Conservation (phyloP, 2,888 invertebrate species). For the Hydroisotoma schaefferi region DNA sequence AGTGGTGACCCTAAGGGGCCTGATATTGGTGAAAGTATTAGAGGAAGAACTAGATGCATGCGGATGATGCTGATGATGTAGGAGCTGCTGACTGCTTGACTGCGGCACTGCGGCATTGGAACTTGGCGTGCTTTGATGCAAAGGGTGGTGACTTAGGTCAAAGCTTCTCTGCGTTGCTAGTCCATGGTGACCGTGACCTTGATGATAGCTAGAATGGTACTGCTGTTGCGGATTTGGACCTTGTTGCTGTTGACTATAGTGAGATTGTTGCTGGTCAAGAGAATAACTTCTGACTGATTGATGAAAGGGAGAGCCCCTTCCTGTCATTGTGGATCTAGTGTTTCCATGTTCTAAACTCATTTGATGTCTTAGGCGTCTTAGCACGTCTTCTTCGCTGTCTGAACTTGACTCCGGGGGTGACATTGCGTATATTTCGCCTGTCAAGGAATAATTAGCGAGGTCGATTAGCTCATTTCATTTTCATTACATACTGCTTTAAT, state of each 20-base stretch:
- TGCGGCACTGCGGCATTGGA: conserved; percentile 5
- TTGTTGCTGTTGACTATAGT: conserved; percentile 19
- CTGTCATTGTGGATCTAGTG: not conserved
- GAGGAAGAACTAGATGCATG: conserved; percentile 30
- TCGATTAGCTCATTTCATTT: too few relatives aligned
- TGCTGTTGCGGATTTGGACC: too few relatives aligned
- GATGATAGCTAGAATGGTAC: conserved; percentile 17
- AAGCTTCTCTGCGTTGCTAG: conserved; percentile 29
- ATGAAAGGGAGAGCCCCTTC: not conserved
- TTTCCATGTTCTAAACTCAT: conserved; percentile 8
- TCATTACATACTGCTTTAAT: too few relatives aligned
- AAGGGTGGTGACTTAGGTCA: conserved; percentile 25
- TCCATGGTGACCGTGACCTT: conserved; percentile 25
- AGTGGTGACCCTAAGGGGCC: conserved; percentile 43
- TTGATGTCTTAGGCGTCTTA: conserved; percentile 57
- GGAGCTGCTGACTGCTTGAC: conserved; percentile 11
- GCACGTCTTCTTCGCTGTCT: conserved; percentile 70
- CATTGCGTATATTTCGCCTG: conserved; percentile 62
- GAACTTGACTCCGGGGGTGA: conserved; percentile 67
- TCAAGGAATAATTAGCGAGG: conserved; percentile 29
- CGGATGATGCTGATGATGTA: conserved; percentile 17
- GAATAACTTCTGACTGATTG: conserved; percentile 4
- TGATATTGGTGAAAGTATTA: conserved; percentile 25
- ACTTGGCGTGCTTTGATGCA: conserved; percentile 10
- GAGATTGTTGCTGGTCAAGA: conserved; percentile 10